Conservation (phyloP, 2,113 vertebrate genomes). For the Dolichallabes microphthalmus region DNA sequence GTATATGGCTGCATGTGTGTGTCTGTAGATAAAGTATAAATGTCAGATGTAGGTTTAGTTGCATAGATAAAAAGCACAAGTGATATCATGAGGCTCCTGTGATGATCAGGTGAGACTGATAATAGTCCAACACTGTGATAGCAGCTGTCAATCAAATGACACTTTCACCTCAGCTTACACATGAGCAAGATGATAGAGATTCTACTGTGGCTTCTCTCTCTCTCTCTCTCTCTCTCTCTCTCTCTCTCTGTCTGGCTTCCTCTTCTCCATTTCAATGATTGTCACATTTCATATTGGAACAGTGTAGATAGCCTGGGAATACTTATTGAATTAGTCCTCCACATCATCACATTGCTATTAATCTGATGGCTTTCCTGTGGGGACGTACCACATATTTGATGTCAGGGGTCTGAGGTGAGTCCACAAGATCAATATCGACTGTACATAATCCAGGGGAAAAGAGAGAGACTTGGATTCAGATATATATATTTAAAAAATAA, state of each 20-base stretch:
- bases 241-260: slow-evolving; percentile 7
- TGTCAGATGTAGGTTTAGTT: slow-evolving; percentile 42
- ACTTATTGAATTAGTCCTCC: slow-evolving; percentile 40
- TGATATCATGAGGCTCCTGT: slow-evolving; percentile 45
- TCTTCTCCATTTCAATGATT: slow-evolving; percentile 38
- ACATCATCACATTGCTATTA: slow-evolving; percentile 45
- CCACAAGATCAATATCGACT: slow-evolving; percentile 22
- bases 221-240: slow-evolving; percentile 31
- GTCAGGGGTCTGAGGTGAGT: slow-evolving; percentile 32
- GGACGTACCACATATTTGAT: slow-evolving; percentile 36
- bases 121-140: slow-evolving; percentile 41
- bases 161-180: slow-evolving; percentile 17
- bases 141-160: slow-evolving; percentile 52
- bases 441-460: slow-evolving; percentile 29
- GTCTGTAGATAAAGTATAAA: slow-evolving; percentile 35
- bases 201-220: neutral
- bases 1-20: slow-evolving; percentile 21
- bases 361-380: slow-evolving; percentile 37
- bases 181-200: slow-evolving; percentile 26
- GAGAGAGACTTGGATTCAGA: neutral
- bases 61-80: slow-evolving; percentile 43
- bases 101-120: slow-evolving; percentile 45
- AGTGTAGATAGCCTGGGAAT: slow-evolving; percentile 37
- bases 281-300: slow-evolving; percentile 27
- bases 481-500: neutral